phyloP scores from a whole-genome alignment of 2,888 invertebrate genomes.

The Trachelus tabidus region DNA sequence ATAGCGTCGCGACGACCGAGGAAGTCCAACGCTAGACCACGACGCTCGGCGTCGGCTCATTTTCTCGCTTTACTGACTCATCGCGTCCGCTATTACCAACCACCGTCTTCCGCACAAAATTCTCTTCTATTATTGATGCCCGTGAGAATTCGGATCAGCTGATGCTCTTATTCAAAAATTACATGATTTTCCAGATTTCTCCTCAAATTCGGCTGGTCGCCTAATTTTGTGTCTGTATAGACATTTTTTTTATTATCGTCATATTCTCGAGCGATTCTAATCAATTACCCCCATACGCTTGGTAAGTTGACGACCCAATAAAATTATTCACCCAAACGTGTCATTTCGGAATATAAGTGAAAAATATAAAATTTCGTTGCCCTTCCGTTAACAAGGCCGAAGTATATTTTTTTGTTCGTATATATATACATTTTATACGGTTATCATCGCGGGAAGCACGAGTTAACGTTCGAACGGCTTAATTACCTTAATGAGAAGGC shows the following conservation, averaged over 20 bases:
- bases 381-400: neutral
- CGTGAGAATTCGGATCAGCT: neutral
- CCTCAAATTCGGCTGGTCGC: too few species aligned
- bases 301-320: neutral
- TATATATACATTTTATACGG: slow-evolving; percentile 6
- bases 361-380: too few species aligned
- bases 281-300: neutral
- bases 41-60: slow-evolving; percentile 27
- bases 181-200: neutral
- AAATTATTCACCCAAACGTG: neutral
- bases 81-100: slow-evolving; percentile 2
- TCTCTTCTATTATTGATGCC: neutral
- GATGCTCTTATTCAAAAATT: neutral
- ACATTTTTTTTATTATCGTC: too few species aligned
- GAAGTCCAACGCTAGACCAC: slow-evolving; percentile 28
- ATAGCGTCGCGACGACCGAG: slow-evolving; percentile 28
- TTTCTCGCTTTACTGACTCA: slow-evolving; percentile 38
- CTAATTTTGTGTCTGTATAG: neutral
- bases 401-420: neutral
- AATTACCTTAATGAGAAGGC: slow-evolving; percentile 27
- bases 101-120: slow-evolving; percentile 26
- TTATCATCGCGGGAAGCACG: neutral
- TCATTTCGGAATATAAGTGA: too few species aligned
- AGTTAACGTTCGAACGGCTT: slow-evolving; percentile 1
- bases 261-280: neutral